These are phyloP conservation scores for Gymnothorax javanicus DNA, from an alignment of 2,797 vertebrate genomes.

Conservation along the genomic window DNA sequence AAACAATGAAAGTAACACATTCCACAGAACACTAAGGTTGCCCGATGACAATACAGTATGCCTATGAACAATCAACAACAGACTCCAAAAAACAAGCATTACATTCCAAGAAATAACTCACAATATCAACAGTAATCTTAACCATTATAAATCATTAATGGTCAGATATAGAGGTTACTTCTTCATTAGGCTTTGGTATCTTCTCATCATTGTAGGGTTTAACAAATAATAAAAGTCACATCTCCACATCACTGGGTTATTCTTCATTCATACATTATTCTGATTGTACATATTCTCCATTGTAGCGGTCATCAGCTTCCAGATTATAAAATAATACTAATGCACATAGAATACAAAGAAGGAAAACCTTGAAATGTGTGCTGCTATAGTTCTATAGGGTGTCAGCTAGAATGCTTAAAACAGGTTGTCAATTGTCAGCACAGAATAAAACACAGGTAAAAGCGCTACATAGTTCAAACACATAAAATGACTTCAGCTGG, in stretches of 20 bases:
- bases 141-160: constrained; percentile 32
- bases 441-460: background rate
- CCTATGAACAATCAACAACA: constrained; percentile 18
- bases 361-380: background rate
- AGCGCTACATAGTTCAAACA: background rate
- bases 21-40: constrained; percentile 41
- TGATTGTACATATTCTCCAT: background rate
- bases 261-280: constrained; percentile 25
- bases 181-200: constrained; percentile 51
- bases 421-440: constrained; percentile 8
- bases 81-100: constrained; percentile 30
- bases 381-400: background rate
- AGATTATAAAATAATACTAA: constrained; percentile 2
- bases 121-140: constrained; percentile 26
- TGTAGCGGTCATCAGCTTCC: background rate
- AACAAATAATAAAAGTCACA: constrained; percentile 7
- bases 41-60: constrained; percentile 33
- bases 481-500: background rate
- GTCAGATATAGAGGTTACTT: constrained; percentile 21
- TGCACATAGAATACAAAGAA: constrained; percentile 1
- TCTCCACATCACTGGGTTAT: constrained; percentile 18
- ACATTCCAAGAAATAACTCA: constrained; percentile 28
- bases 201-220: constrained; percentile 22
- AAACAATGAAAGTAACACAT: constrained; percentile 41
- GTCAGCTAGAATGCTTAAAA: background rate